A percentile compares a stretch with the other conserved stretches of the same genome.
Evolutionary conservation across 2,113 vertebrate species (phyloP).

Genomic region (Mohoua ochrocephala): DNA sequence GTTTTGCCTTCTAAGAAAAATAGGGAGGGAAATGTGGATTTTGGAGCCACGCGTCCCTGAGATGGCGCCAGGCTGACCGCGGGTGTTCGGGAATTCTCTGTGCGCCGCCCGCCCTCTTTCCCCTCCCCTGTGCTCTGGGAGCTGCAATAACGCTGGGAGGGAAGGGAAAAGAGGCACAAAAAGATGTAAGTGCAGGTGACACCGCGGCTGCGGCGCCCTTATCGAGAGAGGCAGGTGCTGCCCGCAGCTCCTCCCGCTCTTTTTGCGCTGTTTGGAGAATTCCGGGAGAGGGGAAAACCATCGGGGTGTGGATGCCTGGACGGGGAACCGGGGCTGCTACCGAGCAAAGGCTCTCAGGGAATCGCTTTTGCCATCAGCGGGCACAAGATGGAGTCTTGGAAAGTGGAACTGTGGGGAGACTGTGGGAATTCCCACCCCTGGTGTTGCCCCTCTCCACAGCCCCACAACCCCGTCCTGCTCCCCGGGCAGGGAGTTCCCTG

Average conservation of each 20-base stretch:
- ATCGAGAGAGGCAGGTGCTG: neutral
- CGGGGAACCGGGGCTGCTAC: rapidly evolving
- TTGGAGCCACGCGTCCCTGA: neutral
- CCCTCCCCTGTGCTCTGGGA: neutral
- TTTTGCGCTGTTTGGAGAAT: neutral
- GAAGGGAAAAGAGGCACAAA: rapidly evolving
- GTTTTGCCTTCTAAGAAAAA: neutral
- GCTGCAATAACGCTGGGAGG: neutral
- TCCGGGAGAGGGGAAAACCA: neutral
- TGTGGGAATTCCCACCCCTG: neutral
- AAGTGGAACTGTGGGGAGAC: rapidly evolving
- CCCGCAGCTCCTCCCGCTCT: neutral
- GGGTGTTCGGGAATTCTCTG: neutral
- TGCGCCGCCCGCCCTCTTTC: neutral
- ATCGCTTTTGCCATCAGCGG: neutral
- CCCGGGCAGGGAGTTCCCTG: rapidly evolving
- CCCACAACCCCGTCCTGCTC: neutral
- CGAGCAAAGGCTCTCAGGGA: neutral
- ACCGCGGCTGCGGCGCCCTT: rapidly evolving
- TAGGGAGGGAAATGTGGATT: neutral
- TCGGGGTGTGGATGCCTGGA: rapidly evolving
- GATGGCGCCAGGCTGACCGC: neutral
- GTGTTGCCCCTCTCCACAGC: neutral
- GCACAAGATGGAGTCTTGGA: neutral
- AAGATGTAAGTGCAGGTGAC: neutral